Percentiles rank a stretch among this genome's conserved stretches.
Evolutionary conservation across 1,140 invertebrate genomes (phyloP).

Genomic region (Penaeus vannamei): DNA sequence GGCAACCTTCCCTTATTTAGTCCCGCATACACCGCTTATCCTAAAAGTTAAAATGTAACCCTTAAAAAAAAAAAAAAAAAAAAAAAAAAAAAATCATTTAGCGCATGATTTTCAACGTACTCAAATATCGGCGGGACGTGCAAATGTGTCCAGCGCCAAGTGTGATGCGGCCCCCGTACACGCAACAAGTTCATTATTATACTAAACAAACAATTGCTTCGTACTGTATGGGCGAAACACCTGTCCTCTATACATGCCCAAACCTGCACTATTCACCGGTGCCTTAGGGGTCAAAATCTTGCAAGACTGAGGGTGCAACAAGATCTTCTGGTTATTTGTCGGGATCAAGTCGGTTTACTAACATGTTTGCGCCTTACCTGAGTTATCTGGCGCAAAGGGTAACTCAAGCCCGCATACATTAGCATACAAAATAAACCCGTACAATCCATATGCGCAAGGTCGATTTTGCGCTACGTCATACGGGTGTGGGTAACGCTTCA

Average conservation of each 20-base stretch:
- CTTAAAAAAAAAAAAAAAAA: neutral
- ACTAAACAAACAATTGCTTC: slow-evolving; percentile 65
- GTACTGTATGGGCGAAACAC: slow-evolving; percentile 43
- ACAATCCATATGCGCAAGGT: slow-evolving; percentile 44
- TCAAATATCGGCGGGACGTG: slow-evolving; percentile 4
- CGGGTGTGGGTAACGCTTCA: slow-evolving; percentile 8
- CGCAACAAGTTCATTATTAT: slow-evolving; percentile 66
- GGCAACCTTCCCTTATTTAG: too few relatives aligned
- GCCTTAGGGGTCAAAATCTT: slow-evolving; percentile 47
- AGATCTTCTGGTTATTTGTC: slow-evolving; percentile 44
- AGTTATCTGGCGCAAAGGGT: slow-evolving; percentile 61
- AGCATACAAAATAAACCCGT: slow-evolving; percentile 56
- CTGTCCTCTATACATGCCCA: neutral
- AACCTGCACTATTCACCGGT: neutral
- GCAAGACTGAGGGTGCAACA: neutral
- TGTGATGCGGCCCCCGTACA: slow-evolving; percentile 39
- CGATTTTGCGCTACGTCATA: slow-evolving; percentile 7
- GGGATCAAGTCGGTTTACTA: slow-evolving; percentile 63
- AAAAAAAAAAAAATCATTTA: neutral
- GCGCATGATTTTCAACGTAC: neutral
- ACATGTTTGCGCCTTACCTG: slow-evolving; percentile 66
- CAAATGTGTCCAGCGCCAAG: slow-evolving; percentile 39
- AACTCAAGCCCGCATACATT: slow-evolving; percentile 59
- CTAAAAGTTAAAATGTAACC: too few relatives aligned
- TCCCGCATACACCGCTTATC: too few relatives aligned